Percentiles rank a stretch among this genome's conserved stretches.
phyloP scores from a whole-genome alignment of 2,113 vertebrate genomes.

The Zapus hudsonius region DNA sequence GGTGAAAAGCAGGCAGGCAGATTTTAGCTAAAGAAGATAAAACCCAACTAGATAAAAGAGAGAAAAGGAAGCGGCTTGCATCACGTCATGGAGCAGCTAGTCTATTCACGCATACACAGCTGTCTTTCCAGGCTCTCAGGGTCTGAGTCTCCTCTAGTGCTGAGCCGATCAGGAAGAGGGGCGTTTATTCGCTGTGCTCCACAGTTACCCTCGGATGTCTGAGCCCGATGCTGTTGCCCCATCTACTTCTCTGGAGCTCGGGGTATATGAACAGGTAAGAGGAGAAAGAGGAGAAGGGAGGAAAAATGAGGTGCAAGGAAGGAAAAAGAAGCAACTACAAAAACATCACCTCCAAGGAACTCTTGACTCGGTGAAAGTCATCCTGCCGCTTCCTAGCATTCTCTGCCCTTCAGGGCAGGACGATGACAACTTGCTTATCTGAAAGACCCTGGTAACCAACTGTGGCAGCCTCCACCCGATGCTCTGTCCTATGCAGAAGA shows the following conservation, averaged over 20 bases:
- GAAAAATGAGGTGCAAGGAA: conserved; percentile 23
- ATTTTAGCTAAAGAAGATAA: conserved; percentile 53
- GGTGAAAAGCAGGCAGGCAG: conserved; percentile 63
- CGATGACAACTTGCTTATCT: conserved; percentile 53
- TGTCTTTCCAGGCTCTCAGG: conserved; percentile 62
- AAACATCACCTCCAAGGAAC: conserved; percentile 74
- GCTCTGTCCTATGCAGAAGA: conserved; percentile 49
- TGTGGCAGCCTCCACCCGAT: neutral
- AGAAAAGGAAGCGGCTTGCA: neutral
- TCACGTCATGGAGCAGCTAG: conserved; percentile 45
- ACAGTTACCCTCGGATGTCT: conserved; percentile 13
- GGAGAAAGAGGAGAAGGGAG: neutral
- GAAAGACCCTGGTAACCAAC: conserved; percentile 47
- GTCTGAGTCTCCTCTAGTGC: conserved; percentile 12
- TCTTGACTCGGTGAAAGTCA: conserved; percentile 73
- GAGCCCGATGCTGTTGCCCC: neutral
- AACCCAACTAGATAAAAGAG: conserved; percentile 11
- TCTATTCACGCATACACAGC: conserved; percentile 57
- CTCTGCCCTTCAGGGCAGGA: conserved; percentile 71
- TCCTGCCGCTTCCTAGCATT: conserved; percentile 52
- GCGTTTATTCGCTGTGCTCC: conserved; percentile 65
- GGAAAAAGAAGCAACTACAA: conserved; percentile 24
- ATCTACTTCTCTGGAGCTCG: conserved; percentile 63
- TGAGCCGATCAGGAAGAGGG: conserved; percentile 11
- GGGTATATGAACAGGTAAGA: conserved; percentile 54